Base-by-base conservation (phyloP, 2,113 vertebrate species). In the Gymnarchus niloticus region DNA sequence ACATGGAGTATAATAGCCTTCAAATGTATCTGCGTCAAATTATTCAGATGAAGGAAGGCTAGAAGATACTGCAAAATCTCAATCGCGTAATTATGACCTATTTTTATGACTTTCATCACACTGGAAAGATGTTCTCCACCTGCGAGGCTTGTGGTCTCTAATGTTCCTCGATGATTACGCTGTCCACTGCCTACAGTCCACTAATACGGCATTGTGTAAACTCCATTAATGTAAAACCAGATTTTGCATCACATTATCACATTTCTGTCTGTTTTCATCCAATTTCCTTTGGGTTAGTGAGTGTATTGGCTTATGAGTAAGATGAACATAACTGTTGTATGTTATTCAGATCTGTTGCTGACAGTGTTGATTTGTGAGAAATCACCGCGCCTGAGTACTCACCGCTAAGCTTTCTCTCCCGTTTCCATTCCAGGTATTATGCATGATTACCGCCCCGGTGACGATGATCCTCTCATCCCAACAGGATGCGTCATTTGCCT, bases 401-500 rank as follows among this genome's bases (percentile, higher is more conserved):
- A 56, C 77, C 52, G 57, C 56, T 76, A 59, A 10, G n/a, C 21
- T 41, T 54, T 73, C 14, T 88, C 84, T 41, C 17, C 19, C 17
- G 57, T 86, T 85, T 59, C 87, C 78, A 56, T 73, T 56, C 52
- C 3, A 85, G 81, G 56, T 33, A 77, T 37, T 57, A 33, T 19
- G 48, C 48, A 81, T 99, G 92, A 99, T 99, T 93, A 98, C 97
- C 0, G 97, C 97, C 0, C 97, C 97, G 0, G 97, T 99, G 87
- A 98, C 97, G 85, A 98, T 99, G 97, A 98, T 99, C 90, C 94
- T 99, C 28, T 96, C 95, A 28, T 98, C 97, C 2, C 97, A 99
- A 89, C 97, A 99, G 91, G 97, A 99, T 0, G 97, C 97, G 0
- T 96, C 97, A 87, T 99, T 99, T 0, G 97, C 97, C 84, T 99